These are phyloP conservation scores for Cyprinodon diabolis DNA, from an alignment of 2,797 vertebrate species.

Conservation along the genomic window DNA sequence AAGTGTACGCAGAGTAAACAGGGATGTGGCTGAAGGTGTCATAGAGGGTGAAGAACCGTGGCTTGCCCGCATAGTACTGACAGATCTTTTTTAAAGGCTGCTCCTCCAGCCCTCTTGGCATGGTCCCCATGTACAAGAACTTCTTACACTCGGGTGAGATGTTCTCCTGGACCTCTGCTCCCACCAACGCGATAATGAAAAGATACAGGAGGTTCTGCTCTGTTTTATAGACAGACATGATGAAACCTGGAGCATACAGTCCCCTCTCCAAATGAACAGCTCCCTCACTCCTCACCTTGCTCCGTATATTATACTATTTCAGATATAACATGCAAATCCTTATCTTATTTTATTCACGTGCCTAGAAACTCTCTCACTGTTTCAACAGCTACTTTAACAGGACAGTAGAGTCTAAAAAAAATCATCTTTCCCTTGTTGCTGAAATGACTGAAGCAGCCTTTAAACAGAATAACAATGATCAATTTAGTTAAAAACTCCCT, in stretches of 20 bases:
- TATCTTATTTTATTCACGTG: constrained; percentile 44
- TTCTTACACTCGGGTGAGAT: constrained; percentile 83
- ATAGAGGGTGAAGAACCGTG: constrained; percentile 85
- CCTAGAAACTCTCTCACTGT: constrained; percentile 21
- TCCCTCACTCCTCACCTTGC: neutral
- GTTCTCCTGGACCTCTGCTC: constrained; percentile 69
- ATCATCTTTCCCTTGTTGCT: neutral
- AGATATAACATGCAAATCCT: constrained; percentile 59
- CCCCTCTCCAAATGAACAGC: constrained; percentile 14
- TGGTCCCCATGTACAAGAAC: constrained; percentile 82
- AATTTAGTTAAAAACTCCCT: neutral
- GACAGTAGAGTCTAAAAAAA: neutral
- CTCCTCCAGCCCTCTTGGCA: constrained; percentile 80
- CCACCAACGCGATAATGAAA: constrained; percentile 32
- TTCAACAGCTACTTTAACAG: constrained; percentile 5
- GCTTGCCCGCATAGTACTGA: constrained; percentile 79
- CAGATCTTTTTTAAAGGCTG: constrained; percentile 82
- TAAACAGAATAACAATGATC: neutral
- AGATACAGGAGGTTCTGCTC: constrained; percentile 30
- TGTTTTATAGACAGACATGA: constrained; percentile 39
- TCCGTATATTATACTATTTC: constrained; percentile 14
- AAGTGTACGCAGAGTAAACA: constrained; percentile 77
- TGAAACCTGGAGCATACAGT: neutral
- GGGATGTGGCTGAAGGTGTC: constrained; percentile 76
- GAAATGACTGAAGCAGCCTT: neutral